Evolutionary conservation across 2,113 vertebrate genomes (phyloP).

Genomic region (Willisornis vidua): DNA sequence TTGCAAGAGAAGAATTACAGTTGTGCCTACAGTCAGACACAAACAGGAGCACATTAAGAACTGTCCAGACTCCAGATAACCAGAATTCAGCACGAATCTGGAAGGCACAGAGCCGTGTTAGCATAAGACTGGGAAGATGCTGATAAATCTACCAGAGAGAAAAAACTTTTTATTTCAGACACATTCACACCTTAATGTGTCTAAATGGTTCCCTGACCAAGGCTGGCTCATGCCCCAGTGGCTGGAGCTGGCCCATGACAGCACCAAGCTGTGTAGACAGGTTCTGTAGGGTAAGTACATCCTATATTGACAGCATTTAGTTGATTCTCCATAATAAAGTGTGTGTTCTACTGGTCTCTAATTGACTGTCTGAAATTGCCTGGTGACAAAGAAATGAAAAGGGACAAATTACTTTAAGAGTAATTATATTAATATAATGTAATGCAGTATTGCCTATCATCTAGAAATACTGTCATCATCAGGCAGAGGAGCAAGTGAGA

Average conservation of each 20-base stretch:
- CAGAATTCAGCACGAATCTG: background rate
- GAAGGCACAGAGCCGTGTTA: background rate
- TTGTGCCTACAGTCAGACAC: background rate
- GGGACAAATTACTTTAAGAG: conserved; percentile 2
- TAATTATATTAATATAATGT: conserved; percentile 19
- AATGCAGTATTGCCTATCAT: background rate
- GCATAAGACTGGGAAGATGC: background rate
- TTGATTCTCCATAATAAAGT: background rate
- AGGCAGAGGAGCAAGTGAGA: background rate
- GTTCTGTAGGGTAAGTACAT: background rate
- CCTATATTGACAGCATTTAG: background rate
- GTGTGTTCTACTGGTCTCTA: background rate
- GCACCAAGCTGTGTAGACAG: background rate
- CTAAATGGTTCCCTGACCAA: background rate
- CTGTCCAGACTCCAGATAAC: background rate
- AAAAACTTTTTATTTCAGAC: background rate
- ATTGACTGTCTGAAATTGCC: conserved; percentile 3
- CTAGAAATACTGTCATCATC: background rate
- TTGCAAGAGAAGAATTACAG: background rate
- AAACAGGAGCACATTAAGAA: background rate
- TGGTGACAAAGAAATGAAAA: background rate
- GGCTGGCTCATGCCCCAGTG: background rate
- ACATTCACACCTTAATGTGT: background rate
- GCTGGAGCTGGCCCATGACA: background rate
- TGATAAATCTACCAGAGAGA: background rate